A percentile compares a stretch with the other conserved stretches of the same genome.
These are phyloP conservation scores for Equus quagga DNA, from an alignment of 2,113 vertebrate genomes.

Conservation along the genomic window DNA sequence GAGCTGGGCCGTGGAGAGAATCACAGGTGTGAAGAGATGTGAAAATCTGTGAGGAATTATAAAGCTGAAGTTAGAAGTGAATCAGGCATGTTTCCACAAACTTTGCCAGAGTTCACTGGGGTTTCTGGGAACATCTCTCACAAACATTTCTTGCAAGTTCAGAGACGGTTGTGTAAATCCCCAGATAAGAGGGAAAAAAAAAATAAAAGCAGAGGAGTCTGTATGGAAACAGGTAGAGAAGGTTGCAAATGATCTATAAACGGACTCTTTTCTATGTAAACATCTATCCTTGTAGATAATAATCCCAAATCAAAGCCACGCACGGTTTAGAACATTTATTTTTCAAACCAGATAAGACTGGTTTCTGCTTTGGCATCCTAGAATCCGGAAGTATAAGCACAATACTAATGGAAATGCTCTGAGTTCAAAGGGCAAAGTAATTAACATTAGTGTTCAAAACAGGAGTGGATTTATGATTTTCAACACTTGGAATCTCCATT, in stretches of 20 bases:
- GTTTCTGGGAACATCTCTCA: conserved; percentile 18
- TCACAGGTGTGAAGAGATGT: background rate
- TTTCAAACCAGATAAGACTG: conserved; percentile 36
- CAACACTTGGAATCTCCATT: conserved; percentile 47
- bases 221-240: background rate
- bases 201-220: background rate
- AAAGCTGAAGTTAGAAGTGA: background rate
- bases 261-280: background rate
- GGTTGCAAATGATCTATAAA: background rate
- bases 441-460: conserved; percentile 56
- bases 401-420: background rate
- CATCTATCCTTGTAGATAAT: background rate
- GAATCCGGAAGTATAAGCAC: background rate
- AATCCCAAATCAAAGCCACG: conserved; percentile 51
- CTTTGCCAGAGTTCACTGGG: background rate
- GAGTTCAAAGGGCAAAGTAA: conserved; percentile 67
- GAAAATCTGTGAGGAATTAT: background rate
- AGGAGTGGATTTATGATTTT: conserved; percentile 61
- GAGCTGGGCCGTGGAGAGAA: background rate
- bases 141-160: conserved; percentile 4
- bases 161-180: background rate
- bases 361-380: background rate
- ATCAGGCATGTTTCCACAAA: background rate
- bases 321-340: background rate
- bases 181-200: background rate